phyloP scores from a whole-genome alignment of 92 coral and sea anemone genomes.

The Actinostola sp. region DNA sequence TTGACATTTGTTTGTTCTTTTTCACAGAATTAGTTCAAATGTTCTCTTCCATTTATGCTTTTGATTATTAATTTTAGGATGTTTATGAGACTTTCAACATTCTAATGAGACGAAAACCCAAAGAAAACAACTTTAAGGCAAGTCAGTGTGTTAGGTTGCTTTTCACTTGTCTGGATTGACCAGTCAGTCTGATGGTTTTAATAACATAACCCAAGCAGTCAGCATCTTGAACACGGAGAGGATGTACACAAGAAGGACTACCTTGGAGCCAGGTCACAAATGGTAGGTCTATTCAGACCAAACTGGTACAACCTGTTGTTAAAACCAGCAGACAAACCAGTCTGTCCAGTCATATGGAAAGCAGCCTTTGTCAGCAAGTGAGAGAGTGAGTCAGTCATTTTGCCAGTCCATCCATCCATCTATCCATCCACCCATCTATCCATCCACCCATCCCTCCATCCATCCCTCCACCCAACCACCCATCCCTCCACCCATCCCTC shows the following conservation, averaged over 20 bases:
- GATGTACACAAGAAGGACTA: too few species aligned
- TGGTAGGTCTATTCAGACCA: too few species aligned
- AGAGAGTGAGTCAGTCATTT: not conserved
- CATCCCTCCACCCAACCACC: too few species aligned
- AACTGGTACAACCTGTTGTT: too few species aligned
- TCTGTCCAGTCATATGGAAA: too few species aligned
- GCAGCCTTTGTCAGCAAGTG: not conserved
- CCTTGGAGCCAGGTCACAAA: too few species aligned
- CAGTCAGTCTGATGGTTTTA: too few species aligned
- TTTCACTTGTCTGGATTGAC: too few species aligned
- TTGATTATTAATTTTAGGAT: constrained; percentile 53
- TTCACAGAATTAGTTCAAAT: not conserved
- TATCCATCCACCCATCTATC: not conserved
- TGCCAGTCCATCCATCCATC: not conserved
- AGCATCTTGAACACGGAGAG: too few species aligned
- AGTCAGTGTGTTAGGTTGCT: not conserved
- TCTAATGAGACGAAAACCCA: constrained; percentile 93
- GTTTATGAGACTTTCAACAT: constrained; percentile 92
- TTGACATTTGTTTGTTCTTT: not conserved
- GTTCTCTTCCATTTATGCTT: not conserved
- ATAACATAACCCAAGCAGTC: too few species aligned
- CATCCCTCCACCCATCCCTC: too few species aligned
- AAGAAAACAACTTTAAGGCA: constrained; percentile 98
- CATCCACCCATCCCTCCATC: not conserved
- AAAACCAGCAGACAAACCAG: too few species aligned